Percentiles rank a stretch among this genome's conserved stretches.
Conservation (phyloP, 2,797 vertebrate species). For the Ispidina lecontei region DNA sequence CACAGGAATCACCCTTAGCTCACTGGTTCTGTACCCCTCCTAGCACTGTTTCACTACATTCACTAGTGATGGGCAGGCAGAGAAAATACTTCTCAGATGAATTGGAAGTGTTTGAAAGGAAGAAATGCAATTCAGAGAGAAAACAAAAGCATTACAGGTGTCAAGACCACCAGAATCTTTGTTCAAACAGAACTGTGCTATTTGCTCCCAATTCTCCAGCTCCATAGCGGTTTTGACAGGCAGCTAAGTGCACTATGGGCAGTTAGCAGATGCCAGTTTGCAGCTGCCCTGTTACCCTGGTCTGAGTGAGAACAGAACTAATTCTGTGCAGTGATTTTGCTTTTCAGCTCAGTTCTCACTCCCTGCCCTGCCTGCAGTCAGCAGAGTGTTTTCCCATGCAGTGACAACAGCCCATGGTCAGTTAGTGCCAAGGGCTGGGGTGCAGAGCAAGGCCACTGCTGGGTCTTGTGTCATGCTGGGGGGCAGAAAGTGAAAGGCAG, state of each 20-base stretch:
- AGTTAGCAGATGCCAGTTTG: not conserved
- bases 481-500: no score
- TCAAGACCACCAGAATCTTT: not conserved
- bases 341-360: no score
- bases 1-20: not conserved
- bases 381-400: no score
- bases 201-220: not conserved
- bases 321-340: no score
- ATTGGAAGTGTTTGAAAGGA: not conserved
- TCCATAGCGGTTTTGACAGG: not conserved
- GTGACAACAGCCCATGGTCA: no score
- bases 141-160: not conserved
- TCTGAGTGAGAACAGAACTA: no score
- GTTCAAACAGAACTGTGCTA: not conserved
- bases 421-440: no score
- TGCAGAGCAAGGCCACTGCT: no score
- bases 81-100: not conserved
- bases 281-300: not conserved
- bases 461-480: no score
- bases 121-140: not conserved
- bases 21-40: not conserved
- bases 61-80: not conserved
- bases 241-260: fast-evolving
- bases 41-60: not conserved
- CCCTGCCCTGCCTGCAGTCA: no score